Conservation (phyloP, 2,888 invertebrate species). For the Graphium colonna region DNA sequence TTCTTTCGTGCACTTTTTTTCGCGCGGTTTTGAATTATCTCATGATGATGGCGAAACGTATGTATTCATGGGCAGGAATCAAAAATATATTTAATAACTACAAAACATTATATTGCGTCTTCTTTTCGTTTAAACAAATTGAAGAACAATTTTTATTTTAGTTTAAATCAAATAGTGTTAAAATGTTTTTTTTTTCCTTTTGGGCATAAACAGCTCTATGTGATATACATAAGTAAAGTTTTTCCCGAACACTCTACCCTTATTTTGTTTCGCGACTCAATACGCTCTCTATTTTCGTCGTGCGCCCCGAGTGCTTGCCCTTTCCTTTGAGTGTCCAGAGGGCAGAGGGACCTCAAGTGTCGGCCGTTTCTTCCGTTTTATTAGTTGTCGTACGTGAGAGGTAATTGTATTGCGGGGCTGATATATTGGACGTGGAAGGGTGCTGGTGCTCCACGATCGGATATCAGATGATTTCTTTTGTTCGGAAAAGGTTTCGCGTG, state of each 20-base stretch:
- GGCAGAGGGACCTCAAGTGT: constrained; percentile 63
- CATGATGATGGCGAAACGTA: too few species aligned
- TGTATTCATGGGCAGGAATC: neutral
- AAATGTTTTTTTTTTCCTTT: too few species aligned
- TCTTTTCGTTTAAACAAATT: too few species aligned
- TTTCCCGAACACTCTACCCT: constrained; percentile 59
- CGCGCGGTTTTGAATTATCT: too few species aligned
- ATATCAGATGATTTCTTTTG: too few species aligned
- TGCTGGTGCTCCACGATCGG: neutral
- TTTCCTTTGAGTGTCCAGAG: constrained; percentile 59
- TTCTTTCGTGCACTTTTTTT: too few species aligned
- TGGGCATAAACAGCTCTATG: constrained; percentile 40
- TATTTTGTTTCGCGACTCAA: constrained; percentile 78
- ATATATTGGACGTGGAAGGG: constrained; percentile 28
- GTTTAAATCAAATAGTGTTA: too few species aligned
- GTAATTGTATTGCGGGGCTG: constrained; percentile 59
- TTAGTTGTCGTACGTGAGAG: constrained; percentile 67
- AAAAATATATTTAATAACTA: neutral
- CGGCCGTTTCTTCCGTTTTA: constrained; percentile 72
- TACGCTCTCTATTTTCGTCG: constrained; percentile 73
- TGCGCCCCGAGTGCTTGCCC: constrained; percentile 65
- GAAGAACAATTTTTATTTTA: too few species aligned
- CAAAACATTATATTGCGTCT: too few species aligned
- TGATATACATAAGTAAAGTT: constrained; percentile 36
- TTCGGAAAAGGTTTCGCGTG: too few species aligned